Evolutionary conservation across 2,113 vertebrate genomes (phyloP), one percentile per base, ranked within the genome.

Genomic region (Esox niger): DNA sequence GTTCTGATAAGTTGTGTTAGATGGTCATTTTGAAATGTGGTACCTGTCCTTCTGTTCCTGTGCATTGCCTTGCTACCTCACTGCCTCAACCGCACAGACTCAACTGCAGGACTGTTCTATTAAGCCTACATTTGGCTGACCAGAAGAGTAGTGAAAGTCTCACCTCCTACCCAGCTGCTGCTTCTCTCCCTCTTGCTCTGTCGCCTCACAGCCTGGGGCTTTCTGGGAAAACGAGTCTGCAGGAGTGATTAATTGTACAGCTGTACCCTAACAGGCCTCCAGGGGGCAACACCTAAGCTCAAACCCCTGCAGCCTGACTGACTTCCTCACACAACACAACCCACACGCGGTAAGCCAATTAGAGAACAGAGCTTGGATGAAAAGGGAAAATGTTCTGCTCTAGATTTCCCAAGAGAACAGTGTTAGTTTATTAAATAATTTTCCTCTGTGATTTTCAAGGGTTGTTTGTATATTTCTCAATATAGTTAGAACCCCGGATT

Each of bases 241-340:
- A 78, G 70, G 82, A 77, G 67, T 84, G 83, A 84, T 81, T 89
- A 69, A 81, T 88, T 73, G 72, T 76, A 69, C 82, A 90, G 85
- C 83, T 88, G 84, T 85, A 86, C 86, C 74, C 79, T 88, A 82
- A 88, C 86, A 63, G 73, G 75, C 84, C 88, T 89, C 81, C 27
- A 62, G 86, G 84, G 87, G 88, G 89, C 79, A 76, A 82, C 77
- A 71, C 75, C 76, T 64, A 1, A 57, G 71, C 75, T 66, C 80
- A 84, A 83, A 85, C 64, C 78, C 83, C 74, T 84, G 74, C 88
- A 90, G 86, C 86, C 75, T 87, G 82, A 86, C 83, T 77, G 35
- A 86, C 87, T 89, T 90, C 84, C 87, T 89, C 49, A 74, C 81
- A 58, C 75, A 57, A 29, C 17, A 31, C 26, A 84, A 79, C 71